Percentiles rank a stretch among this genome's conserved stretches.
Evolutionary conservation across 2,113 vertebrate genomes (phyloP).

Genomic region (Gymnobelideus leadbeateri): DNA sequence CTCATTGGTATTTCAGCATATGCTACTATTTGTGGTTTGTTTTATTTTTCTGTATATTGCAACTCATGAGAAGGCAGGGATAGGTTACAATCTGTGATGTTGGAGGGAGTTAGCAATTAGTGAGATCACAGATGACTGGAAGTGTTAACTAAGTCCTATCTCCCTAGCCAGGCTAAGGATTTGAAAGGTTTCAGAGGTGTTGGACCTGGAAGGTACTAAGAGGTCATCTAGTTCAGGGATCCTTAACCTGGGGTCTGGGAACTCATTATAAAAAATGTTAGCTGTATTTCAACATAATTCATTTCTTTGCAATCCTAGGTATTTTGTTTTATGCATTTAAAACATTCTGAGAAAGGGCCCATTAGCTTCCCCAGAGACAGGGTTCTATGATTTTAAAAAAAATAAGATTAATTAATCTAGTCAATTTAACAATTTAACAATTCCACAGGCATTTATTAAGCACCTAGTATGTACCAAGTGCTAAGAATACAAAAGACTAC

Average conservation of each 20-base stretch:
- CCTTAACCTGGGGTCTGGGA: background rate
- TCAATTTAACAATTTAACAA: background rate
- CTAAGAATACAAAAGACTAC: background rate
- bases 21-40: constrained; percentile 36
- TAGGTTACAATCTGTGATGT: constrained; percentile 2
- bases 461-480: background rate
- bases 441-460: background rate
- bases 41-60: background rate
- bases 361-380: background rate
- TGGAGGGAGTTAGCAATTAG: background rate
- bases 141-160: background rate
- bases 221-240: background rate
- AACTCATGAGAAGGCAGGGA: background rate
- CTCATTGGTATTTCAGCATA: constrained; percentile 7
- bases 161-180: background rate
- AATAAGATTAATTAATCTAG: background rate
- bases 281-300: background rate
- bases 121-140: constrained; percentile 1
- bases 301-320: background rate
- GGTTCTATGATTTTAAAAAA: background rate
- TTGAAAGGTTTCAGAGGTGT: background rate
- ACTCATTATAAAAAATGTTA: background rate
- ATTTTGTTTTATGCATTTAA: background rate
- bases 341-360: background rate
- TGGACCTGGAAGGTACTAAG: background rate